Percentiles rank a stretch among this genome's conserved stretches.
Conservation (phyloP, 2,113 vertebrate species). For the Hippocampus barbouri region DNA sequence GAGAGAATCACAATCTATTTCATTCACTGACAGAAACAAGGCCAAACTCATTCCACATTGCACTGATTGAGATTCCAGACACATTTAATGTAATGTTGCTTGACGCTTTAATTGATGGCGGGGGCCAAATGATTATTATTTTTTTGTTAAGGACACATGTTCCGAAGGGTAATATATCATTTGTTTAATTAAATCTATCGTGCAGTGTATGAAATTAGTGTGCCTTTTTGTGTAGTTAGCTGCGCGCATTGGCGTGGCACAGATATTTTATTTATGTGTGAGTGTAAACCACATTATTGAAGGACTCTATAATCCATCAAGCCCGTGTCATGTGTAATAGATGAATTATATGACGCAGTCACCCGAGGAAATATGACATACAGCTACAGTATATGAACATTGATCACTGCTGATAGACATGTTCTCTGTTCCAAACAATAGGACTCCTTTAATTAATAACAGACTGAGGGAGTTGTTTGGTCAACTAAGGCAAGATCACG, state of each 20-base stretch:
- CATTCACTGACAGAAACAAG: conserved; percentile 31
- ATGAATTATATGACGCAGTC: conserved; percentile 23
- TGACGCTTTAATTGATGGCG: too few relatives aligned
- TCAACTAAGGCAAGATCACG: too few relatives aligned
- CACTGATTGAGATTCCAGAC: conserved; percentile 32
- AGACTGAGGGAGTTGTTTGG: too few relatives aligned
- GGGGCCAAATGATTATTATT: too few relatives aligned
- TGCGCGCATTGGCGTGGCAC: background rate
- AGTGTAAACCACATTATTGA: conserved; percentile 7
- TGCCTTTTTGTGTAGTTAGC: background rate
- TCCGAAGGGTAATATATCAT: too few relatives aligned
- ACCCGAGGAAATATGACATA: conserved; percentile 50
- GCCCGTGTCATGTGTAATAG: conserved; percentile 25
- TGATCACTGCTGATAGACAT: background rate
- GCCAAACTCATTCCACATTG: conserved; percentile 23
- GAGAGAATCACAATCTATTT: conserved; percentile 18
- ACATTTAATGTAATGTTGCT: conserved; percentile 27
- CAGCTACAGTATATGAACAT: background rate
- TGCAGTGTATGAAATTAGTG: too few relatives aligned
- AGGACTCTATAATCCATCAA: conserved; percentile 44
- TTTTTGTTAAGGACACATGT: too few relatives aligned
- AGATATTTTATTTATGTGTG: background rate
- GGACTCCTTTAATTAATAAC: conserved; percentile 26
- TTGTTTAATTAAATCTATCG: too few relatives aligned
- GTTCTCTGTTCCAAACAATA: conserved; percentile 6